phyloP scores from a whole-genome alignment of 2,113 vertebrate genomes.

The Rhea pennata region DNA sequence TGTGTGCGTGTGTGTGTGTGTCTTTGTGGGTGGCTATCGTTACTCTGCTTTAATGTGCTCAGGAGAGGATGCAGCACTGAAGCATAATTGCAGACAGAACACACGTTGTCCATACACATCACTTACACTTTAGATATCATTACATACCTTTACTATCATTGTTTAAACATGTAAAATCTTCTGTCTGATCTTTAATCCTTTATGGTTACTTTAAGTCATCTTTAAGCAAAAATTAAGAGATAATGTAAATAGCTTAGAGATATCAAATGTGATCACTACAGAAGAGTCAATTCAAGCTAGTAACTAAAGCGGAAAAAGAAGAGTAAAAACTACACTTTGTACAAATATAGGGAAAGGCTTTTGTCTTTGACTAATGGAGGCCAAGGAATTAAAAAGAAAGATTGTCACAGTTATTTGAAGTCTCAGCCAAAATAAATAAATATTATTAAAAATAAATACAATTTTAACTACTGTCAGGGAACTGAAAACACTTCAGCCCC shows the following conservation, averaged over 20 bases:
- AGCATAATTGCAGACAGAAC: background rate
- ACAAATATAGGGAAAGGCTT: background rate
- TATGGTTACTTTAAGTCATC: background rate
- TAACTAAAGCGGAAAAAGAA: background rate
- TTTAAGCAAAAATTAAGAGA: background rate
- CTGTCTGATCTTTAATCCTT: background rate
- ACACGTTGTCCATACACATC: background rate
- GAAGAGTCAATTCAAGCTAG: background rate
- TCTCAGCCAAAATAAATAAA: constrained; percentile 13
- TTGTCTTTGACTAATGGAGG: background rate
- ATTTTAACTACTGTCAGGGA: background rate
- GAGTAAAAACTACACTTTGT: background rate
- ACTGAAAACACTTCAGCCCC: background rate
- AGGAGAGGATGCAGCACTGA: background rate
- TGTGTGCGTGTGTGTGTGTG: no score
- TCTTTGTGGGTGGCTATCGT: background rate
- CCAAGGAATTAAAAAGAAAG: background rate
- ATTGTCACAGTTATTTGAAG: background rate
- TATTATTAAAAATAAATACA: background rate
- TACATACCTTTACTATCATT: background rate
- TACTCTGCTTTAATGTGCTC: background rate
- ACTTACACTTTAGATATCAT: background rate
- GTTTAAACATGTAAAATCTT: background rate
- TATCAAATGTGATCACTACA: background rate
- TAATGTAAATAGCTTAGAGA: background rate